Percentiles rank a stretch among this genome's conserved stretches.
Conservation (phyloP, 2,113 vertebrate genomes). For the Lycocorax pyrrhopterus region DNA sequence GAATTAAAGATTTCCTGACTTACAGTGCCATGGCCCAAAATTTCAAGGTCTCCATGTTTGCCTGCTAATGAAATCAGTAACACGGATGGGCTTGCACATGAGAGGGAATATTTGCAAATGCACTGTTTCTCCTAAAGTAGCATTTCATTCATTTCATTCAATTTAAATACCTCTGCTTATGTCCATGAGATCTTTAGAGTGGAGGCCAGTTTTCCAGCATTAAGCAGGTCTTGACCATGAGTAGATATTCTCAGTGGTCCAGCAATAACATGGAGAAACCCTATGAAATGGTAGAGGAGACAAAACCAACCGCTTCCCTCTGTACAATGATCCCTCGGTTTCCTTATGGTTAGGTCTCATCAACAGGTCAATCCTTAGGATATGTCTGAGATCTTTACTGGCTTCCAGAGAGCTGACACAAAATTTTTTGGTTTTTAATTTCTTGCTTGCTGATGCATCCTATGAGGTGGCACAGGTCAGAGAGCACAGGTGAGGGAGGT, state of each 20-base stretch:
- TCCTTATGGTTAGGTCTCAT: neutral
- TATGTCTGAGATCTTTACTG: neutral
- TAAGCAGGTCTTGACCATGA: neutral
- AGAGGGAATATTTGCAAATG: neutral
- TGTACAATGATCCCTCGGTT: neutral
- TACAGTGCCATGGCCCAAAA: neutral
- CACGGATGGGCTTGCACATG: neutral
- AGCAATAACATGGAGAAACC: neutral
- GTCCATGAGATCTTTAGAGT: neutral
- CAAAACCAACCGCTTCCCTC: neutral
- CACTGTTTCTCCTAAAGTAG: neutral
- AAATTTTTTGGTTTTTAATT: neutral
- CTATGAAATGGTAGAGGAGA: neutral
- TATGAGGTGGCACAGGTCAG: neutral
- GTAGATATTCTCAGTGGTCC: neutral
- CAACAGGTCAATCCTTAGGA: accelerated
- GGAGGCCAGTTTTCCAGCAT: neutral
- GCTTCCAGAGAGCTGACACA: neutral
- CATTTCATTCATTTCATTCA: neutral
- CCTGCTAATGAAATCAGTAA: neutral
- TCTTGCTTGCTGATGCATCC: neutral
- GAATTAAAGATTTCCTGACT: neutral
- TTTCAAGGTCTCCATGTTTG: neutral
- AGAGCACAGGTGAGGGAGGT: neutral
- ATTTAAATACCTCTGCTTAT: neutral